These are phyloP conservation scores for Acridotheres tristis DNA, from an alignment of 2,797 vertebrate genomes.

Conservation along the genomic window DNA sequence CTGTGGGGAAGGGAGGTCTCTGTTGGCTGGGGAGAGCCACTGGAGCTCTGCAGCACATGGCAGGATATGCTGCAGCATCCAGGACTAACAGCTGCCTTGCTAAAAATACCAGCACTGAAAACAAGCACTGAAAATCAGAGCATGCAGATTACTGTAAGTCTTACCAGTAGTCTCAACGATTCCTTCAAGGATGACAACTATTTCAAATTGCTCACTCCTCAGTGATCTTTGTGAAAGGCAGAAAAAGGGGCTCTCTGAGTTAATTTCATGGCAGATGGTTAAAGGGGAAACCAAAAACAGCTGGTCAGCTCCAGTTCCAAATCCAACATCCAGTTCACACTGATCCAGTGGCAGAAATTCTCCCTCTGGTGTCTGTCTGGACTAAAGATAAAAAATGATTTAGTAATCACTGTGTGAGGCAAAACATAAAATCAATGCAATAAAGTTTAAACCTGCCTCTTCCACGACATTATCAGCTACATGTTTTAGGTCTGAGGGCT, in stretches of 20 bases:
- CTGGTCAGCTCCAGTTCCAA: conserved; percentile 90
- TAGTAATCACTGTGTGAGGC: not conserved
- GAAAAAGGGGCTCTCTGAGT: conserved; percentile 88
- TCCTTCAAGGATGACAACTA: conserved; percentile 91
- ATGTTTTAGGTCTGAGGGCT: not conserved
- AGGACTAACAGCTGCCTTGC: not conserved
- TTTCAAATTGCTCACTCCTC: conserved; percentile 89
- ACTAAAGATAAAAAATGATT: conserved; percentile 73
- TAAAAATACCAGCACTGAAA: not conserved
- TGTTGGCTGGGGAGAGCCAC: not conserved
- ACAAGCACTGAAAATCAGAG: not conserved
- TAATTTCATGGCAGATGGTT: conserved; percentile 92
- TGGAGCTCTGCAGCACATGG: not conserved
- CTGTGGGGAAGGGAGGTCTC: not conserved
- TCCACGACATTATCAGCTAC: not conserved
- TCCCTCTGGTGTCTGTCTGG: conserved; percentile 89
- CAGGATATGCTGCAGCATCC: not conserved
- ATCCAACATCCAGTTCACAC: conserved; percentile 90
- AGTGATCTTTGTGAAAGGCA: conserved; percentile 88
- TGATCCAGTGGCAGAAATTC: conserved; percentile 92
- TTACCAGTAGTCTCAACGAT: conserved; percentile 92
- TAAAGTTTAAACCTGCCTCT: not conserved
- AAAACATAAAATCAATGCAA: not conserved
- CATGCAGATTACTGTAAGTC: not conserved
- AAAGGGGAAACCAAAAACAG: conserved; percentile 90